phyloP scores from a whole-genome alignment of 2,888 invertebrate genomes.

The Aplocera efformata region DNA sequence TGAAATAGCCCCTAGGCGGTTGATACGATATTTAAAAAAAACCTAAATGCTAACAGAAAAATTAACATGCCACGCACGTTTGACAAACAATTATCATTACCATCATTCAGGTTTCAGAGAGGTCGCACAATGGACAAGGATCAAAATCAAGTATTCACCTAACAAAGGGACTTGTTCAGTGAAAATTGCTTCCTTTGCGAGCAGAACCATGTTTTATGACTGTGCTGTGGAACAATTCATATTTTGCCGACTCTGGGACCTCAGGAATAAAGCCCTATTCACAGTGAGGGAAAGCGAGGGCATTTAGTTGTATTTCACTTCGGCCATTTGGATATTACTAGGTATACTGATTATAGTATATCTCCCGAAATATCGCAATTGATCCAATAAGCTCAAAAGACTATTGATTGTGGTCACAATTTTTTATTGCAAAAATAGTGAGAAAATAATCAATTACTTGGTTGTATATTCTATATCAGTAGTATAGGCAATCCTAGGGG shows the following conservation, averaged over 20 bases:
- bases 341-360: too few relatives aligned
- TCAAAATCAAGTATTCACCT: slow-evolving; percentile 43
- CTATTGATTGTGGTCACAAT: too few relatives aligned
- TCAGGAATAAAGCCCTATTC: slow-evolving; percentile 22
- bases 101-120: slow-evolving; percentile 20
- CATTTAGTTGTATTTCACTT: not conserved
- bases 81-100: slow-evolving; percentile 26
- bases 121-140: slow-evolving; percentile 36
- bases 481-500: too few relatives aligned
- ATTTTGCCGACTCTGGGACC: slow-evolving; percentile 46
- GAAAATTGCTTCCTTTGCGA: slow-evolving; percentile 49
- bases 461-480: too few relatives aligned
- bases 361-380: too few relatives aligned
- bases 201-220: slow-evolving; percentile 44
- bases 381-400: too few relatives aligned
- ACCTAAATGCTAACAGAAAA: too few relatives aligned
- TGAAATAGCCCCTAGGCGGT: too few relatives aligned
- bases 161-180: slow-evolving; percentile 44
- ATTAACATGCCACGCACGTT: slow-evolving; percentile 13
- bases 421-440: too few relatives aligned
- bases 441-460: too few relatives aligned
- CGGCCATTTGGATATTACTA: too few relatives aligned
- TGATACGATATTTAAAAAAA: too few relatives aligned
- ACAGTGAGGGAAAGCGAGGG: slow-evolving; percentile 9
- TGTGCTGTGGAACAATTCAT: slow-evolving; percentile 39